Conservation (phyloP, 2,888 invertebrate species). For the Phortica magna region DNA sequence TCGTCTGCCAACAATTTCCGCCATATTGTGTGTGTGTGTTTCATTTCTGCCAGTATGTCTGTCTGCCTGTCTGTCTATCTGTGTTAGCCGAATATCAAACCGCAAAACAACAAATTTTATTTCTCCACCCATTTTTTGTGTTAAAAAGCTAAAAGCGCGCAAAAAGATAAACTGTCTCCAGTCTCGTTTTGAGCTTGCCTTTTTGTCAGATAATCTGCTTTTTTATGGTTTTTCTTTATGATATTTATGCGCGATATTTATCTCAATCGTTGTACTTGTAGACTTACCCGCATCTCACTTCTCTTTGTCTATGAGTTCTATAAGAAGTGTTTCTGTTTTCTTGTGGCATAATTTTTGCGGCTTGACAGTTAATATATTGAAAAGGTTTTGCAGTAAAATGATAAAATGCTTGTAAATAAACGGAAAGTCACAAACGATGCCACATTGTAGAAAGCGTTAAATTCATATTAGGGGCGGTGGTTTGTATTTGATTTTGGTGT, state of each 20-base stretch:
- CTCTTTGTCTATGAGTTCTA: not conserved
- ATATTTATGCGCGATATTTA: constrained; percentile 66
- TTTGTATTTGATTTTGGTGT: too few relatives aligned
- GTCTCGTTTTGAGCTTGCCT: constrained; percentile 24
- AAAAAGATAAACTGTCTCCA: constrained; percentile 62
- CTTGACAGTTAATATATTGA: constrained; percentile 65
- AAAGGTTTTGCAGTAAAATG: constrained; percentile 54
- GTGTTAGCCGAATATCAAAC: not conserved
- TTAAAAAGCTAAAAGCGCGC: constrained; percentile 41
- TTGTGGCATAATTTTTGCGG: constrained; percentile 57
- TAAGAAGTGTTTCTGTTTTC: constrained; percentile 20
- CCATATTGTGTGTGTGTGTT: too few relatives aligned
- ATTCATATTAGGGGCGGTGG: constrained; percentile 6
- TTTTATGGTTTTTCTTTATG: constrained; percentile 66
- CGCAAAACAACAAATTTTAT: constrained; percentile 23
- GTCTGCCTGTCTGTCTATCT: not conserved
- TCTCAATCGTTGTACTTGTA: constrained; percentile 57
- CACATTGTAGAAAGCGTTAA: not conserved
- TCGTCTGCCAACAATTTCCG: constrained; percentile 41
- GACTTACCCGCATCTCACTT: not conserved
- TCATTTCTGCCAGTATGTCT: not conserved
- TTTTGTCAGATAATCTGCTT: constrained; percentile 56
- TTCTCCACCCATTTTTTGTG: not conserved
- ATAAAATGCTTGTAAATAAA: constrained; percentile 51
- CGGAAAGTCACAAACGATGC: constrained; percentile 53